Percentiles rank a stretch among this genome's conserved stretches.
phyloP scores from a whole-genome alignment of 2,113 vertebrate genomes.

The Sinocyclocheilus grahami region DNA sequence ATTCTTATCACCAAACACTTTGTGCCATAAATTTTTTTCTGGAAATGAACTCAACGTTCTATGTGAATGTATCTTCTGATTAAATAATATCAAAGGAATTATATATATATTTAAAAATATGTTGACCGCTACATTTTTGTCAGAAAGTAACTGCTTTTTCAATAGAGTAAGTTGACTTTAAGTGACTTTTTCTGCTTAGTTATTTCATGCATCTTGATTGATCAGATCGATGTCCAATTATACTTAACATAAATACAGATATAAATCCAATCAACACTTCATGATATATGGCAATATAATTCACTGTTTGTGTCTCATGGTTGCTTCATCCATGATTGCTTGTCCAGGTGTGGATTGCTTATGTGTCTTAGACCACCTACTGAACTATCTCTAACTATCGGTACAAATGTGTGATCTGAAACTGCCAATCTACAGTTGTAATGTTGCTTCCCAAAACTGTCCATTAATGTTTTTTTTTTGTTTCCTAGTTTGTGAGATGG shows the following conservation, averaged over 20 bases:
- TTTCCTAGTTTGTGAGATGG: constrained; percentile 71
- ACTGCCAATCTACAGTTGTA: not conserved
- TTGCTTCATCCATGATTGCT: not conserved
- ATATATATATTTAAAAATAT: not conserved
- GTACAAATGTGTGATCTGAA: not conserved
- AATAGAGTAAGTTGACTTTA: not conserved
- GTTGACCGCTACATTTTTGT: not conserved
- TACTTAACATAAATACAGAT: not conserved
- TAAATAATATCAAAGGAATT: not conserved
- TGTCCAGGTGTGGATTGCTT: not conserved
- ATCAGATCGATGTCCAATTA: not conserved
- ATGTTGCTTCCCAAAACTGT: not conserved
- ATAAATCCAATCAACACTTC: not conserved
- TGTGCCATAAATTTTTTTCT: too few relatives aligned
- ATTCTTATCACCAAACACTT: not conserved
- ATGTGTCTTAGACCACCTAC: not conserved
- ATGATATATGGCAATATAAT: not conserved
- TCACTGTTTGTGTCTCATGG: not conserved
- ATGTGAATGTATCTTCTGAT: not conserved
- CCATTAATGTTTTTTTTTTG: not conserved
- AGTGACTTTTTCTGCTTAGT: not conserved
- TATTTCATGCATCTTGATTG: not conserved
- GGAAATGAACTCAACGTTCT: not conserved
- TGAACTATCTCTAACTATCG: not conserved
- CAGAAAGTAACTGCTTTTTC: not conserved